phyloP scores from a whole-genome alignment of 2,797 vertebrate species.

The Tarsius wallacei region DNA sequence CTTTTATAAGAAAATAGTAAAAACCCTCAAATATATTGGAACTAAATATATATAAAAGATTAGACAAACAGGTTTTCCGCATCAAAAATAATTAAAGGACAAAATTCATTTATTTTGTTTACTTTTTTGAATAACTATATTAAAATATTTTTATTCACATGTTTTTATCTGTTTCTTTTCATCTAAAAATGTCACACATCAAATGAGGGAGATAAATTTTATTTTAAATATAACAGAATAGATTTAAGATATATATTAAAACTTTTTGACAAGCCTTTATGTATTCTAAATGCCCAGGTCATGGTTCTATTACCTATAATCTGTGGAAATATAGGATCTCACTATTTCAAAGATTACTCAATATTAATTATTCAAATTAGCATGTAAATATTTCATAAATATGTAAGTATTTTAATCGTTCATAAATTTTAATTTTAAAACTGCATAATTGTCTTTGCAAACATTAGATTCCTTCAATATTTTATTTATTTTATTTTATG shows the following conservation, averaged over 20 bases:
- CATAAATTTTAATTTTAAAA: background rate
- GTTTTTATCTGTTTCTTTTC: background rate
- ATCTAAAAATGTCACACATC: background rate
- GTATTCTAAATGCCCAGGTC: background rate
- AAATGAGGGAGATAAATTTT: background rate
- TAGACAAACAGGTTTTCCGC: background rate
- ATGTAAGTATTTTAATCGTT: background rate
- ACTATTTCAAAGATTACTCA: background rate
- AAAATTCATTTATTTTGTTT: background rate
- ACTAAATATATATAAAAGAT: background rate
- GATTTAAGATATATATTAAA: background rate
- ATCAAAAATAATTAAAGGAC: background rate
- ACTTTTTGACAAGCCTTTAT: background rate
- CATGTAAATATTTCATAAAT: background rate
- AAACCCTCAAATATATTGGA: background rate
- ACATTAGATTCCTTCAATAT: background rate
- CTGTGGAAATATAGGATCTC: background rate
- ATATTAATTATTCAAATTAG: background rate
- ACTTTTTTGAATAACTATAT: constrained; percentile 2
- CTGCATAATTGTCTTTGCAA: background rate
- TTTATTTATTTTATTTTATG: background rate
- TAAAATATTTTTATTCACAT: background rate
- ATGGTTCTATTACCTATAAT: background rate
- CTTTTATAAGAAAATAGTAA: background rate
- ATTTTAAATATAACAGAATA: background rate